Evolutionary conservation across 2,797 vertebrate genomes (phyloP), one percentile per base, ranked within the genome.

Genomic region (Leptodactylus fallax): DNA sequence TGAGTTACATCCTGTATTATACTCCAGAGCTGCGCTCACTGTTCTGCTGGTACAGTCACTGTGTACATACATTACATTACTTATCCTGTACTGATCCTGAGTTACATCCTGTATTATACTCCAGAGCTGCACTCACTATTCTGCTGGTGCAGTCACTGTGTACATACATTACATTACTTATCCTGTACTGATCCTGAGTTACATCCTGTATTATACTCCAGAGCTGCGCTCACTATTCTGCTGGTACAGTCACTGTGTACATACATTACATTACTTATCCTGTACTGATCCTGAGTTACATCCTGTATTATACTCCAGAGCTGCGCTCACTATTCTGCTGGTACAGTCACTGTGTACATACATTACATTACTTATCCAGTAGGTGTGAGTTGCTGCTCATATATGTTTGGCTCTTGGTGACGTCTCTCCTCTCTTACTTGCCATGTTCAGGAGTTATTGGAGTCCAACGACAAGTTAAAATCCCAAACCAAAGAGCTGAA

Each of bases 401-500:
- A 11, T 10, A 13, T 12, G 8, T 23, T 9, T 27, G 11, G 63
- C 17, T 13, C 23, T 5, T 27, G 23, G 23, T 67, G 13, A 12
- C 63, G 4, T 67, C 3, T 67, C 13, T 67, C 23, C 16, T 36
- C 5, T 63, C 6, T 51, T 47, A 6, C 11, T 56, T 94, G 4
- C 17, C 14, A 5, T 19, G 0, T 47, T 87, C 93, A 96, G 96
- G 96, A 96, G 91, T 92, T 96, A 93, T 92, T 94, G 92, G 95
- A 96, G 90, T 94, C 95, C 90, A 95, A 92, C 92, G 95, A 96
- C 91, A 94, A 94, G 94, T 94, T 96, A 94, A 96, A 96, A 94
- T 94, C 95, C 91, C 98, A 99, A 93, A 96, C 96, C 83, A 99
- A 99, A 93, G 98, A 99, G 87, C 96, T 99, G 93, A 99, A 99